phyloP scores from a whole-genome alignment of 2,113 vertebrate genomes.

The Echinops telfairi region DNA sequence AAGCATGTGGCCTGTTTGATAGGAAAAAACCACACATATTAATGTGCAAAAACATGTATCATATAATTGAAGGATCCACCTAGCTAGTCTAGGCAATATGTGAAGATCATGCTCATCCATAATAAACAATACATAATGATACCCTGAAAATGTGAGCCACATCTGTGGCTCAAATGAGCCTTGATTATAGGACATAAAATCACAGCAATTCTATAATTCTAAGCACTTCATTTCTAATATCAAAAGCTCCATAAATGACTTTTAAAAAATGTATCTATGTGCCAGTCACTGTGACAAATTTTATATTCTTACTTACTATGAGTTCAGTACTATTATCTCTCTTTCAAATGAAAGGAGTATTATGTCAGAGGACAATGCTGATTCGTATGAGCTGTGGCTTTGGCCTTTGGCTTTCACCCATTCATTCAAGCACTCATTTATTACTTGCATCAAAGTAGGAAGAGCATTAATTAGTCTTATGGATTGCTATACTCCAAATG shows the following conservation, averaged over 20 bases:
- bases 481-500: background rate
- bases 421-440: background rate
- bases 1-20: background rate
- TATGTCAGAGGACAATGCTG: background rate
- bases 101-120: conserved; percentile 29
- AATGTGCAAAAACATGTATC: background rate
- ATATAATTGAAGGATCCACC: background rate
- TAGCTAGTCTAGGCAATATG: background rate
- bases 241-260: conserved; percentile 12
- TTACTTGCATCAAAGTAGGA: background rate
- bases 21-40: background rate
- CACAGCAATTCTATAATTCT: background rate
- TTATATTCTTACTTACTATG: background rate
- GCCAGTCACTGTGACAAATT: background rate
- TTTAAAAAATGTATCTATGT: conserved; percentile 3
- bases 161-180: background rate
- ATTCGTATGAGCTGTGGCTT: conserved; percentile 18
- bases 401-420: background rate
- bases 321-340: background rate
- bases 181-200: conserved; percentile 49
- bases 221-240: background rate
- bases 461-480: background rate
- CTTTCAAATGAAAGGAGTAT: conserved; percentile 31
- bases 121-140: conserved; percentile 19
- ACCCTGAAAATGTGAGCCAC: background rate